phyloP scores from a whole-genome alignment of 2,113 vertebrate species.

The Haliaeetus leucogaster region DNA sequence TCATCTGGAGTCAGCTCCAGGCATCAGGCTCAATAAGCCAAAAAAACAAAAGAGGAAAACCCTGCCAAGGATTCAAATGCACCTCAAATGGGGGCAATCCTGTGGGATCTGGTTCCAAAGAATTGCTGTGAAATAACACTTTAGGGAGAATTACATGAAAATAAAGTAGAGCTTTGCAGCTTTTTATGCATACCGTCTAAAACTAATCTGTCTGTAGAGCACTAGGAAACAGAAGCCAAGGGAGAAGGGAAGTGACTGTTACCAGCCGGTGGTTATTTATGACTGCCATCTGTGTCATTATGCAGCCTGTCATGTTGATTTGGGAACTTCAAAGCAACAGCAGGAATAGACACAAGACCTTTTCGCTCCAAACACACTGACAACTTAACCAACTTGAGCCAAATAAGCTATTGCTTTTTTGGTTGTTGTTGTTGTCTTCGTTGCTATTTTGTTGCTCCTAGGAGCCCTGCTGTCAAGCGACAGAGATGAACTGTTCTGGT shows the following conservation, averaged over 20 bases:
- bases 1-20: not conserved
- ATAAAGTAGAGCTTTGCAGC: not conserved
- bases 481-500: not conserved
- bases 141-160: not conserved
- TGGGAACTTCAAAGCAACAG: not conserved
- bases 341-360: not conserved
- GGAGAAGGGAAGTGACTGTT: not conserved
- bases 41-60: not conserved
- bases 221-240: not conserved
- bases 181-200: not conserved
- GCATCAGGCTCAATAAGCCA: not conserved
- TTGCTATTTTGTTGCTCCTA: not conserved
- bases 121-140: not conserved
- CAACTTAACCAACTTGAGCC: not conserved
- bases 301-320: not conserved
- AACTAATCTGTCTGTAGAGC: not conserved
- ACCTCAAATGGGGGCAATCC: not conserved
- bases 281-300: not conserved
- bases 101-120: not conserved
- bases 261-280: not conserved
- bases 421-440: not conserved
- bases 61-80: not conserved
- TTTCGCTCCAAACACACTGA: not conserved
- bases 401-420: not conserved
- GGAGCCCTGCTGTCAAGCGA: not conserved